Percentiles rank a stretch among this genome's conserved stretches.
Conservation (phyloP, 1,140 invertebrate species). For the Sinella curviseta region DNA sequence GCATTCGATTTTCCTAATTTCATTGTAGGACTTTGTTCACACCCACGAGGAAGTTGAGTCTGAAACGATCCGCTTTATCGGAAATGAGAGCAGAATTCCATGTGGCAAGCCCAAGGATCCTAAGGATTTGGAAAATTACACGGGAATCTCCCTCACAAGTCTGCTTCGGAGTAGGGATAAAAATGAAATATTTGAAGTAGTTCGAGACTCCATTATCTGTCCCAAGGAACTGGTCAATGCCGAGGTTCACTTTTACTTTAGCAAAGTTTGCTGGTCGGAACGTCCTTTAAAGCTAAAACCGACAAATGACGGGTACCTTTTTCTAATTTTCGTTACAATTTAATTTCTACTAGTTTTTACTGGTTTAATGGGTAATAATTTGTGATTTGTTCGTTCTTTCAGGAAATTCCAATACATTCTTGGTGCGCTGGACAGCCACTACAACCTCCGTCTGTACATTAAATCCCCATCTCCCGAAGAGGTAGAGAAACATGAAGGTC, state of each 20-base stretch:
- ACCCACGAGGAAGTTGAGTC: not conserved
- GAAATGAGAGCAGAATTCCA: conserved; percentile 2
- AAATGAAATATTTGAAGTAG: conserved; percentile 1
- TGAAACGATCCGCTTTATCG: not conserved
- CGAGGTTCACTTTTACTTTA: conserved; percentile 3
- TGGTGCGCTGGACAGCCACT: conserved; percentile 7
- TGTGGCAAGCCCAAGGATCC: not conserved
- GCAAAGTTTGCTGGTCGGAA: not conserved
- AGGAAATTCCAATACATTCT: conserved; percentile 6
- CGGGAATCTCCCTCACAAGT: not conserved
- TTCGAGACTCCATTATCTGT: not conserved
- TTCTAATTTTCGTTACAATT: not conserved
- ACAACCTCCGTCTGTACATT: not conserved
- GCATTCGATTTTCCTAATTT: too few relatives aligned
- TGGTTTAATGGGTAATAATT: too few relatives aligned
- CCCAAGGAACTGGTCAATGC: not conserved
- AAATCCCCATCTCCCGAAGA: not conserved
- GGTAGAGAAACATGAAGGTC: not conserved
- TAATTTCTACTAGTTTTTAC: not conserved
- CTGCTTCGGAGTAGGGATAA: not conserved
- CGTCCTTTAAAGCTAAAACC: not conserved
- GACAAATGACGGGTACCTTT: not conserved
- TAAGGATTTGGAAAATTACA: not conserved
- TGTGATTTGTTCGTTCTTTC: not conserved
- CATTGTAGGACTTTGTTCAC: conserved; percentile 13